These are phyloP conservation scores for Tetropium fuscum DNA, from an alignment of 2,888 invertebrate genomes.

Conservation along the genomic window DNA sequence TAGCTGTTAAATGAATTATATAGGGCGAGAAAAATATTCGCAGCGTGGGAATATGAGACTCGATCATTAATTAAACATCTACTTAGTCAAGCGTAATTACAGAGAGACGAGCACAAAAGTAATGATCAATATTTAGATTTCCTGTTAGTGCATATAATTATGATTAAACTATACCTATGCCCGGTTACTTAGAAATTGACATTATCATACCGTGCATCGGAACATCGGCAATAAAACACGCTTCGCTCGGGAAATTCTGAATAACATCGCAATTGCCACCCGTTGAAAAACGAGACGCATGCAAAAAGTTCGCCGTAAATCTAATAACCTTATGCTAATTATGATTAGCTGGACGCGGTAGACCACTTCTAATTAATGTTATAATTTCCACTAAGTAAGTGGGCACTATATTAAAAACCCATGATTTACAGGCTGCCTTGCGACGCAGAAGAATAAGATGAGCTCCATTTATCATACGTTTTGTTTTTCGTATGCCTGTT, in stretches of 20 bases:
- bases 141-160: too few species aligned
- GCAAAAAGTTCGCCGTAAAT: background rate
- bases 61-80: too few species aligned
- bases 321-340: conserved; percentile 2
- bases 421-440: background rate
- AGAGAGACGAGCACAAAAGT: too few species aligned
- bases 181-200: background rate
- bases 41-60: too few species aligned
- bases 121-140: too few species aligned
- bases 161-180: too few species aligned
- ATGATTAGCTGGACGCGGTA: background rate
- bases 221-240: background rate
- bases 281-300: background rate
- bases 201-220: background rate
- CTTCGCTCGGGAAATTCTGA: background rate
- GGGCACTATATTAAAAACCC: background rate
- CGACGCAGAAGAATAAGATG: too few species aligned
- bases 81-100: too few species aligned
- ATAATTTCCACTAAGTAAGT: conserved; percentile 3
- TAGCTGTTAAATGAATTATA: too few species aligned
- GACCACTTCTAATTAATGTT: conserved; percentile 3
- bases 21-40: too few species aligned
- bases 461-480: too few species aligned
- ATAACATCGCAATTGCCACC: background rate
- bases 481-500: too few species aligned